phyloP scores from a whole-genome alignment of 30 jellyfish, hydroid and myxozoan genomes.

The Euphysa ruthae region DNA sequence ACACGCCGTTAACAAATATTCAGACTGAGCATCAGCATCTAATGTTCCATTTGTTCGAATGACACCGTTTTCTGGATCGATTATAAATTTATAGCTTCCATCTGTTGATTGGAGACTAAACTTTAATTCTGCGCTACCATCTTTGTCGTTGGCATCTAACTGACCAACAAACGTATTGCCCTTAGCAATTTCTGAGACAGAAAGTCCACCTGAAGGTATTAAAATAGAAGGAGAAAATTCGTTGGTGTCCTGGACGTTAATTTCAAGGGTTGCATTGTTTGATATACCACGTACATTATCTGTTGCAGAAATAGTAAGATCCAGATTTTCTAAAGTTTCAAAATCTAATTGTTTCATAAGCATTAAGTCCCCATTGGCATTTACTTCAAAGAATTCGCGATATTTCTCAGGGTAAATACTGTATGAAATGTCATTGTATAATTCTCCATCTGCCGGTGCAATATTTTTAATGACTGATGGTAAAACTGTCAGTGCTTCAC shows the following conservation, averaged over 20 bases:
- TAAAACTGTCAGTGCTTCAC: background rate
- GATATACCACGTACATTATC: conserved; percentile 59
- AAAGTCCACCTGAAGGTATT: conserved; percentile 19
- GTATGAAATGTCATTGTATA: background rate
- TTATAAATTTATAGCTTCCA: conserved; percentile 37
- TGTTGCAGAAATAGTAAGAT: conserved; percentile 37
- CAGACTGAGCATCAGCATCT: conserved; percentile 9
- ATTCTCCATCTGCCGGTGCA: background rate
- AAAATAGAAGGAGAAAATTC: conserved; percentile 32
- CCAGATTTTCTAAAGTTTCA: conserved; percentile 36
- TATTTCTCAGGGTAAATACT: background rate
- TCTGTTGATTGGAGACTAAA: conserved; percentile 39
- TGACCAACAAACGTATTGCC: conserved; percentile 40
- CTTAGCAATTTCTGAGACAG: conserved; percentile 63
- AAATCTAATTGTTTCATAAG: conserved; percentile 38
- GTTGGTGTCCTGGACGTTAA: conserved; percentile 50
- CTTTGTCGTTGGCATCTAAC: conserved; percentile 49
- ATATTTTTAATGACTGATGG: background rate
- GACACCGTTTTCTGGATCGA: conserved; percentile 65
- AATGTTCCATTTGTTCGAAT: conserved; percentile 33
- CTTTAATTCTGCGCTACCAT: conserved; percentile 19
- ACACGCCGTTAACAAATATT: conserved; percentile 37
- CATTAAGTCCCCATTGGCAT: conserved; percentile 52
- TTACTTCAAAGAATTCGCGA: conserved; percentile 19
- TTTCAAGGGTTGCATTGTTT: conserved; percentile 25